These are phyloP conservation scores for Drosophila kurseongensis DNA, from an alignment of 1,140 invertebrate species.

Conservation along the genomic window DNA sequence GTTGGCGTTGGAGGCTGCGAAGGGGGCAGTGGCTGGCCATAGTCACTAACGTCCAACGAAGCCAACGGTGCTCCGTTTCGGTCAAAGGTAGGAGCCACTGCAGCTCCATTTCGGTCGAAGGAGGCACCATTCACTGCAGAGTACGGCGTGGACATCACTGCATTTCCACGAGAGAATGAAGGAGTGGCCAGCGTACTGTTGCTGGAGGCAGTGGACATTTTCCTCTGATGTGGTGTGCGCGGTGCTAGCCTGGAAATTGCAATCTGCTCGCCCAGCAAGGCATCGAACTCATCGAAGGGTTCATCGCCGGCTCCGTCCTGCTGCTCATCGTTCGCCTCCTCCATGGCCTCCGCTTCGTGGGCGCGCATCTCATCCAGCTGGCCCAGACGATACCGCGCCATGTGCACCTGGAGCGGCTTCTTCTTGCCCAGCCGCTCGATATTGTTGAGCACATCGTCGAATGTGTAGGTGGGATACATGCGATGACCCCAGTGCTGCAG, in stretches of 20 bases:
- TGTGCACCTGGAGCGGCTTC: constrained; percentile 87
- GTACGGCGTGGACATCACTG: constrained; percentile 73
- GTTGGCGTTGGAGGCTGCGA: constrained; percentile 65
- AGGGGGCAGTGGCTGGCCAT: constrained; percentile 65
- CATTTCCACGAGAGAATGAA: constrained; percentile 64
- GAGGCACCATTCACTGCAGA: constrained; percentile 11
- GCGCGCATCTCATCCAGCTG: constrained; percentile 84
- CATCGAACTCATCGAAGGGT: constrained; percentile 85
- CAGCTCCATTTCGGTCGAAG: constrained; percentile 17
- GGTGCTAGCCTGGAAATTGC: constrained; percentile 77
- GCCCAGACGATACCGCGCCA: constrained; percentile 88
- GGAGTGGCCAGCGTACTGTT: constrained; percentile 66
- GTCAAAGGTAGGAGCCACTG: constrained; percentile 12
- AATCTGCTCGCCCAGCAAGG: constrained; percentile 85
- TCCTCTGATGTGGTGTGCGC: constrained; percentile 57
- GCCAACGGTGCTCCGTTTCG: constrained; percentile 11
- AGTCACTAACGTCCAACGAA: constrained; percentile 52
- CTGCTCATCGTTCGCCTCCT: constrained; percentile 67
- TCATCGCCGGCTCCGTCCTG: constrained; percentile 74
- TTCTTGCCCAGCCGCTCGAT: constrained; percentile 93
- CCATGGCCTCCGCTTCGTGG: constrained; percentile 27
- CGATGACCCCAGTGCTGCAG: constrained; percentile 97
- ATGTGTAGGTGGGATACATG: constrained; percentile 94
- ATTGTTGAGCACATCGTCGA: constrained; percentile 93
- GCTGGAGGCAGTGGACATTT: constrained; percentile 20